Conservation (phyloP, 2,888 invertebrate species). For the Temnothorax unifasciatus region DNA sequence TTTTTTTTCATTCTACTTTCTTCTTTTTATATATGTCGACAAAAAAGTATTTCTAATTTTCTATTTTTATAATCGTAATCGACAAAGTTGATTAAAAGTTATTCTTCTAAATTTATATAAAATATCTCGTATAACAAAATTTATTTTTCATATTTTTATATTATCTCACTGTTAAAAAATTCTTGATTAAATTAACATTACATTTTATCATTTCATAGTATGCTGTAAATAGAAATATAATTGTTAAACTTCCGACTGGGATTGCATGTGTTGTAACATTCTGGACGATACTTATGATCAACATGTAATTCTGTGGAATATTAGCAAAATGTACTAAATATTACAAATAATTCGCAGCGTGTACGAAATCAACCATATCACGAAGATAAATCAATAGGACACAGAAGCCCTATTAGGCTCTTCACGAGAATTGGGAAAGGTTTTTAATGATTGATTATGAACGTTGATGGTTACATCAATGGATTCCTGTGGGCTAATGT, state of each 20-base stretch:
- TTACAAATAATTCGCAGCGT: constrained; percentile 65
- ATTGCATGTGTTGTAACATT: constrained; percentile 20
- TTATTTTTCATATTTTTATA: constrained; percentile 21
- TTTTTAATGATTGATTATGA: constrained; percentile 65
- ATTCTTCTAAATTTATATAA: constrained; percentile 5
- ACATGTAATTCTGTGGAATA: constrained; percentile 59
- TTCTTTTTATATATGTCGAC: constrained; percentile 5
- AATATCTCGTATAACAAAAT: not conserved
- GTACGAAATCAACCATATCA: constrained; percentile 64
- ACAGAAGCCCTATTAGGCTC: constrained; percentile 56
- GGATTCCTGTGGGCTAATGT: constrained; percentile 74
- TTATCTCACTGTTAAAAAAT: constrained; percentile 12
- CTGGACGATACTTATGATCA: constrained; percentile 9
- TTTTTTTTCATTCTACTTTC: not conserved
- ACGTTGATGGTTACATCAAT: constrained; percentile 69
- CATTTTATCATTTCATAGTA: constrained; percentile 19
- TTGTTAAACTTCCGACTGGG: not conserved
- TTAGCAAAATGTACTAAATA: constrained; percentile 51
- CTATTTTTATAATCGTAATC: constrained; percentile 30
- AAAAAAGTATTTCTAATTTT: not conserved
- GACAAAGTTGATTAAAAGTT: constrained; percentile 13
- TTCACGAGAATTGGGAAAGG: constrained; percentile 61
- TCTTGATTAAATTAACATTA: constrained; percentile 12
- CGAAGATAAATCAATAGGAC: constrained; percentile 66
- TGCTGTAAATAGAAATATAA: constrained; percentile 30